Evolutionary conservation across 2,113 vertebrate species (phyloP).

Genomic region (Apus apus): DNA sequence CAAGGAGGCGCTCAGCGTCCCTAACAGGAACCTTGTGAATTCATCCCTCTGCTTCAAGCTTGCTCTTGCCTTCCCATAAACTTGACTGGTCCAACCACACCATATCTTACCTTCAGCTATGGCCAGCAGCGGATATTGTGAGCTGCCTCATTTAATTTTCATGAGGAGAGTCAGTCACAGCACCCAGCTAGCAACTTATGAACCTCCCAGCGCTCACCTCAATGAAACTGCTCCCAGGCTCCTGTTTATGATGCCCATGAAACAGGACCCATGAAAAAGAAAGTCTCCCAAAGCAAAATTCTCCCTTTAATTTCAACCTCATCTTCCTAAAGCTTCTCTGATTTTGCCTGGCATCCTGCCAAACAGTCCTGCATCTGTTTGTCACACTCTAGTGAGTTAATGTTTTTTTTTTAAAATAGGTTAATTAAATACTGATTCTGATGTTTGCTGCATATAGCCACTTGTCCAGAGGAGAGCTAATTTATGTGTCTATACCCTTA

Average conservation of each 20-base stretch:
- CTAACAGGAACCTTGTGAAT: neutral
- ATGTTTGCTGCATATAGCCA: neutral
- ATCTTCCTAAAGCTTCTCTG: neutral
- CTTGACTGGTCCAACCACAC: neutral
- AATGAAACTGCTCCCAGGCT: neutral
- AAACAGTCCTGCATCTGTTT: neutral
- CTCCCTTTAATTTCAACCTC: neutral
- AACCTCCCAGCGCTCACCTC: neutral
- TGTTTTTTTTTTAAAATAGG: neutral
- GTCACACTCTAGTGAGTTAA: neutral
- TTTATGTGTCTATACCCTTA: neutral
- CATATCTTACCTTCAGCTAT: neutral
- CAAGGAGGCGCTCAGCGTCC: neutral
- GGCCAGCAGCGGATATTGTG: neutral
- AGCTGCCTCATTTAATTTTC: neutral
- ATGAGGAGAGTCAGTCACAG: neutral
- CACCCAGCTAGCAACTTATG: neutral
- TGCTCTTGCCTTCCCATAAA: neutral
- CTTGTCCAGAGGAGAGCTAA: neutral
- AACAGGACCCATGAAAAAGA: neutral
- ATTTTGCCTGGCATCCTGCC: neutral
- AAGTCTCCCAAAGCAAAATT: neutral
- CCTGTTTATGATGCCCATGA: neutral
- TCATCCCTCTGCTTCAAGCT: neutral
- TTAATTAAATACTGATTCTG: constrained; percentile 50